Base-by-base conservation (phyloP, 2,113 vertebrate species). In the Chascanopsetta lugubris region DNA sequence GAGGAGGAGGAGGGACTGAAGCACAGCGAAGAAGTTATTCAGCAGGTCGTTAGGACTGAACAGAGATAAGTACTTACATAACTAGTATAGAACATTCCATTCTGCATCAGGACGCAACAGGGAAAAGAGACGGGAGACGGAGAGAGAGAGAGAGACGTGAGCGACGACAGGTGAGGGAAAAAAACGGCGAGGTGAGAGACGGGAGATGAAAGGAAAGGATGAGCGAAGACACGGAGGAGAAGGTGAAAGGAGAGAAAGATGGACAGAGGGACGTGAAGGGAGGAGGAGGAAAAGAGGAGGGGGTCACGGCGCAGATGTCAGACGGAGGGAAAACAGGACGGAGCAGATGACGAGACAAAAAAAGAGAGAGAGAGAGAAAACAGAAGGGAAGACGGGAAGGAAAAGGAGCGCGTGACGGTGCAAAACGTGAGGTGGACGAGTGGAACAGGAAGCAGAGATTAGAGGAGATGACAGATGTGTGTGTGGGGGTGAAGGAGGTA, bases 81-180 rank as follows among this genome's bases (percentile, higher is more conserved):
- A 94, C 91, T 94, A 91, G 93, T 89, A 94, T 94, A 96, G 91
- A 93, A 93, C 88, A 94, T 92, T 93, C 94, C 94, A 94, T 94
- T 95, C 94, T 95, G 93, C 89, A 85, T 81, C 87, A 62, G 84
- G 86, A 80, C 57, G 84, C 77, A 82, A 87, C 71, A 59, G 63
- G 84, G 47, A 79, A 65, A 77, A 45, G n/a, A 43, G 79, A 87
- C 78, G 91, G 86, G 70, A 89, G 85, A 91, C 68, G 76, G 40
- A 75, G 25, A 46, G 9, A 64, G 61, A 53, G 21, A 42, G 38
- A 54, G 1, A 36, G 8, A 32, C 18, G 51, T 1, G 30, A 20
- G 24, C 34, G 30, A 17, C 5, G 60, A 21, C 57, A 13, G 11
- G 13, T 13, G 34, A 38, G 34, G 12, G 12, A 38, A 38, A 38